These are phyloP conservation scores for Ladona fulva DNA, from an alignment of 1,140 invertebrate species.

Conservation along the genomic window DNA sequence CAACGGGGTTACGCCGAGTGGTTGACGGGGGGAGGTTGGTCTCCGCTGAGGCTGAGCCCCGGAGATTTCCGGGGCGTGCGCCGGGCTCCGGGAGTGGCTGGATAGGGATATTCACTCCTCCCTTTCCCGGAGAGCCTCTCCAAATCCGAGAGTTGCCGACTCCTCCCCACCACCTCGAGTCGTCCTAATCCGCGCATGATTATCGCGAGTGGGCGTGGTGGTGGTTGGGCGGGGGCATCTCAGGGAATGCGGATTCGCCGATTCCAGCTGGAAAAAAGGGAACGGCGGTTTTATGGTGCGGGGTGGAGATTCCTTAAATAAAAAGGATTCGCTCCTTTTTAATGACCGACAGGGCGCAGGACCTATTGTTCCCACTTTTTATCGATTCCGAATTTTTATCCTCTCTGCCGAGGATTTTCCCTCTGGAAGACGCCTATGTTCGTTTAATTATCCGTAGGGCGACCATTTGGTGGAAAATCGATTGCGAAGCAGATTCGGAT, in stretches of 20 bases:
- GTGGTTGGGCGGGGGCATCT: background rate
- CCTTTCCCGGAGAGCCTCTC: background rate
- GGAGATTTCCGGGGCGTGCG: slow-evolving; percentile 4
- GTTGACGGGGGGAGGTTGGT: background rate
- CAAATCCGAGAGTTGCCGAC: background rate
- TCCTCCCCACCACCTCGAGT: background rate
- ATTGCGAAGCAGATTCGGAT: too few relatives aligned
- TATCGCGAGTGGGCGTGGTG: background rate
- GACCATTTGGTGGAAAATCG: too few relatives aligned
- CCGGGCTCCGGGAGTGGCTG: slow-evolving; percentile 2
- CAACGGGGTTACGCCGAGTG: background rate
- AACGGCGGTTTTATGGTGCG: background rate
- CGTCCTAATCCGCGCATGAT: slow-evolving; percentile 2
- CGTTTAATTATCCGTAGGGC: too few relatives aligned
- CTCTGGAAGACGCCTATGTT: too few relatives aligned
- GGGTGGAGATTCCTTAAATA: too few relatives aligned
- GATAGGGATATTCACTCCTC: background rate
- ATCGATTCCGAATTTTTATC: too few relatives aligned
- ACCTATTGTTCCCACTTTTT: too few relatives aligned
- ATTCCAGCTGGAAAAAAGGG: background rate
- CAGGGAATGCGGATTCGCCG: too few relatives aligned
- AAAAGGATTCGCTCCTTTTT: too few relatives aligned
- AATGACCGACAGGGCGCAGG: too few relatives aligned
- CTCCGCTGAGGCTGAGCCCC: background rate
- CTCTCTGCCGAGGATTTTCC: too few relatives aligned